Evolutionary conservation across 92 coral and sea anemone genomes (phyloP).

Genomic region (Siderastrea siderea): DNA sequence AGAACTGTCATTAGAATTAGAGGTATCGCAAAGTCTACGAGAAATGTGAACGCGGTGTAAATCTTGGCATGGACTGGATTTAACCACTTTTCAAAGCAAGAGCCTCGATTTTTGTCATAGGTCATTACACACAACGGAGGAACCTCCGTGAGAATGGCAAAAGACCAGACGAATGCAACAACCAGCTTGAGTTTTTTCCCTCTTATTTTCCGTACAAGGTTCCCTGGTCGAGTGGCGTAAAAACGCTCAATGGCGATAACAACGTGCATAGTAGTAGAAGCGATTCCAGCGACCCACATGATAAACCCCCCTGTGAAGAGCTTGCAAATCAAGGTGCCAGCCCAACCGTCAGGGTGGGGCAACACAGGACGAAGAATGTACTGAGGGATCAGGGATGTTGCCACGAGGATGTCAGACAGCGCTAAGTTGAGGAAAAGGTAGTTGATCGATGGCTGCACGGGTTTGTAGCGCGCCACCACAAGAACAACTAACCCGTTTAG

Average conservation of each 20-base stretch:
- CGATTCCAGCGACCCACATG: no score
- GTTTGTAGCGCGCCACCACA: slow-evolving; percentile 31
- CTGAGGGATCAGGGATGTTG: no score
- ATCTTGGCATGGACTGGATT: slow-evolving; percentile 8
- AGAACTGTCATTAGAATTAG: background rate
- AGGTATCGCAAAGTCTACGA: slow-evolving; percentile 22
- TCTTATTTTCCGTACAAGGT: background rate
- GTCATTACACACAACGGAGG: slow-evolving; percentile 25
- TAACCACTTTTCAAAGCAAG: slow-evolving; percentile 33
- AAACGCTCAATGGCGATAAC: no score
- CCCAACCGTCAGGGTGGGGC: no score
- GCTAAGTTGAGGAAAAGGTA: no score
- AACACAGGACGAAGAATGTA: no score
- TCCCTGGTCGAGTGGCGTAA: background rate
- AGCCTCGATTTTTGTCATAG: slow-evolving; percentile 10
- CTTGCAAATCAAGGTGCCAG: no score
- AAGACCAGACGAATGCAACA: slow-evolving; percentile 41
- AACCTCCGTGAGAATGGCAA: slow-evolving; percentile 30
- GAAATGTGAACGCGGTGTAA: slow-evolving; percentile 38
- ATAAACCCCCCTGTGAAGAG: no score
- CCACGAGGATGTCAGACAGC: no score
- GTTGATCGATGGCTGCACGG: background rate
- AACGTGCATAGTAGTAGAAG: no score
- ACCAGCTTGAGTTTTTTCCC: slow-evolving; percentile 28
- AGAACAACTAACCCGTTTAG: background rate